Conservation (phyloP, 2,888 invertebrate species). For the Dolichopus griseipennis region DNA sequence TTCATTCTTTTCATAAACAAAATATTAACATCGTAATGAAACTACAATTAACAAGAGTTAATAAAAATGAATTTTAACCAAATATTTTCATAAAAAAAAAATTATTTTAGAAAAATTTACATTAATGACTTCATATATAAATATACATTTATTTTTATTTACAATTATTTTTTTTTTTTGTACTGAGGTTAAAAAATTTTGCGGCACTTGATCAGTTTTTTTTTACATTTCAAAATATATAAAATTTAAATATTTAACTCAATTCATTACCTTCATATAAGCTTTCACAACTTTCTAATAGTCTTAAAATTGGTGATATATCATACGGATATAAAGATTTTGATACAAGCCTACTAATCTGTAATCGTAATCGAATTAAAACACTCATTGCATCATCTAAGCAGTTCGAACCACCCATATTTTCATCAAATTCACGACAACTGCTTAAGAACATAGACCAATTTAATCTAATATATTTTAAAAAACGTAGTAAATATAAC, state of each 20-base stretch:
- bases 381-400: conserved; percentile 78
- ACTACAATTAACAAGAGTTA: background rate
- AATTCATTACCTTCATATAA: conserved; percentile 76
- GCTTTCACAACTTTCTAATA: conserved; percentile 75
- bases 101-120: background rate
- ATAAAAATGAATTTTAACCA: background rate
- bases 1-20: background rate
- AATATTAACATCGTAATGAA: background rate
- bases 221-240: background rate
- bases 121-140: background rate
- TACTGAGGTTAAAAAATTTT: background rate
- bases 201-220: background rate
- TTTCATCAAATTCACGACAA: conserved; percentile 51
- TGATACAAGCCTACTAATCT: conserved; percentile 73
- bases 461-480: conserved; percentile 74
- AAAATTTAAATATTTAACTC: conserved; percentile 45
- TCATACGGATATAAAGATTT: conserved; percentile 82
- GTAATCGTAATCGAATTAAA: conserved; percentile 65
- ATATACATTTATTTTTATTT: background rate
- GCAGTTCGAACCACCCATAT: conserved; percentile 46
- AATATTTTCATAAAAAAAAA: background rate
- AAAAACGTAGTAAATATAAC: conserved; percentile 69
- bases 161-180: background rate
- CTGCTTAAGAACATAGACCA: conserved; percentile 75
- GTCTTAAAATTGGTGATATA: conserved; percentile 74